Evolutionary conservation across 92 coral and sea anemone species (phyloP).

Genomic region (Bergia sp.): DNA sequence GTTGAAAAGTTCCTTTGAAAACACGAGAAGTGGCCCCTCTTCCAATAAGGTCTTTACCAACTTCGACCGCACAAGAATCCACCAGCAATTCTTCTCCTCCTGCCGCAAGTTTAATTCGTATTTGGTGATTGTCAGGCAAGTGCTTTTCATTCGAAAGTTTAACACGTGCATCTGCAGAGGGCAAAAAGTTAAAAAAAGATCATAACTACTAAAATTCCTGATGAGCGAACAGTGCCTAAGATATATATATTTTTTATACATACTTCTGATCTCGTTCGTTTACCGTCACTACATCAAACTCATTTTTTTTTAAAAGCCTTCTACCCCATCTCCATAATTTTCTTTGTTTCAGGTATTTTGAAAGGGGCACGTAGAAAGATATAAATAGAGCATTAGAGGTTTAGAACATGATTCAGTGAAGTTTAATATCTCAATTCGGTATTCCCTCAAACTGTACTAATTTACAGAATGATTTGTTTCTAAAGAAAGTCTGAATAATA

Average conservation of each 20-base stretch:
- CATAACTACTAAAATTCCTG: background rate
- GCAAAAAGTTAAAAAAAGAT: background rate
- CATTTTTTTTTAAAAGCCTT: too few species aligned
- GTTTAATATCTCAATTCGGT: too few species aligned
- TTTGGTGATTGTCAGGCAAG: background rate
- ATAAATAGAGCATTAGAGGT: too few species aligned
- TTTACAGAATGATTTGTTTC: too few species aligned
- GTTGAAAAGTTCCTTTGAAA: slow-evolving; percentile 33
- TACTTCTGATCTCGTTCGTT: background rate
- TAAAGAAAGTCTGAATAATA: too few species aligned
- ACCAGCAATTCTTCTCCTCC: slow-evolving; percentile 34
- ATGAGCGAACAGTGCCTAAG: background rate
- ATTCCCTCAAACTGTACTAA: too few species aligned
- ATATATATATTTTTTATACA: background rate
- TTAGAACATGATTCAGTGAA: too few species aligned
- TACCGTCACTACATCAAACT: background rate
- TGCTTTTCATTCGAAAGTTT: background rate
- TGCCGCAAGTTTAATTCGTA: background rate
- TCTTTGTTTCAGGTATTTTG: too few species aligned
- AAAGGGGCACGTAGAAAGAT: too few species aligned
- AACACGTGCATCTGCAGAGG: background rate
- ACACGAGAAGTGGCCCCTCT: slow-evolving; percentile 49
- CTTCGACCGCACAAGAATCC: slow-evolving; percentile 44
- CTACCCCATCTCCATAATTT: too few species aligned
- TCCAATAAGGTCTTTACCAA: slow-evolving; percentile 31